phyloP scores from a whole-genome alignment of 1,140 invertebrate genomes.

The Diabrotica virgifera region DNA sequence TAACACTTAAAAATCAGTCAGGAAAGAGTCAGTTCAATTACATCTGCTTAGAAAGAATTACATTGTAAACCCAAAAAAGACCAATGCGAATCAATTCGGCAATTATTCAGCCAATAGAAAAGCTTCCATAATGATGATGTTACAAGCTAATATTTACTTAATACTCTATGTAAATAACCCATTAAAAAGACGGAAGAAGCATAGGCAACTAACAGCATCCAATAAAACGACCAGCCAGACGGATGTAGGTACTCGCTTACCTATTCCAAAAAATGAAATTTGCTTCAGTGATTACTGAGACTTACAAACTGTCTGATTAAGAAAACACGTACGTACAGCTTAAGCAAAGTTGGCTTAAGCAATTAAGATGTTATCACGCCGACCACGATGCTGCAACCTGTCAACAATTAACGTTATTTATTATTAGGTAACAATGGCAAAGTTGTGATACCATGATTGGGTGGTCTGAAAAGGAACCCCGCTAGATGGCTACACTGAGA shows the following conservation, averaged over 20 bases:
- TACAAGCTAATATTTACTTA: too few relatives aligned
- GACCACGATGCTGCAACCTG: conserved; percentile 45
- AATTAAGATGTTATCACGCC: conserved; percentile 48
- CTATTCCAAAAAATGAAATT: background rate
- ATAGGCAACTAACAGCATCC: too few relatives aligned
- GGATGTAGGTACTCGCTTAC: background rate
- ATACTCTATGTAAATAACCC: too few relatives aligned
- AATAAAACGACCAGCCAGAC: too few relatives aligned
- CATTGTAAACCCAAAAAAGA: too few relatives aligned
- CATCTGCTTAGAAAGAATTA: too few relatives aligned
- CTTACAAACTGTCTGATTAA: conserved; percentile 36
- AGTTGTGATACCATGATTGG: conserved; percentile 47
- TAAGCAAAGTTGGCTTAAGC: conserved; percentile 41
- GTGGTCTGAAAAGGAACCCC: conserved; percentile 36
- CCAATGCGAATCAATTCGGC: too few relatives aligned
- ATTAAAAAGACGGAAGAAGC: too few relatives aligned
- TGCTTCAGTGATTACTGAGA: background rate
- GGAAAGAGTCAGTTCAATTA: too few relatives aligned
- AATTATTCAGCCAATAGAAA: too few relatives aligned
- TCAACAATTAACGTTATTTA: conserved; percentile 50
- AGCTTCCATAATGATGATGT: too few relatives aligned
- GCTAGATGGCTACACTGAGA: background rate
- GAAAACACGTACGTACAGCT: conserved; percentile 40
- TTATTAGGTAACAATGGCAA: conserved; percentile 48
- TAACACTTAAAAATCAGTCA: too few relatives aligned